phyloP scores from a whole-genome alignment of 2,113 vertebrate species.

The Bubo bubo region DNA sequence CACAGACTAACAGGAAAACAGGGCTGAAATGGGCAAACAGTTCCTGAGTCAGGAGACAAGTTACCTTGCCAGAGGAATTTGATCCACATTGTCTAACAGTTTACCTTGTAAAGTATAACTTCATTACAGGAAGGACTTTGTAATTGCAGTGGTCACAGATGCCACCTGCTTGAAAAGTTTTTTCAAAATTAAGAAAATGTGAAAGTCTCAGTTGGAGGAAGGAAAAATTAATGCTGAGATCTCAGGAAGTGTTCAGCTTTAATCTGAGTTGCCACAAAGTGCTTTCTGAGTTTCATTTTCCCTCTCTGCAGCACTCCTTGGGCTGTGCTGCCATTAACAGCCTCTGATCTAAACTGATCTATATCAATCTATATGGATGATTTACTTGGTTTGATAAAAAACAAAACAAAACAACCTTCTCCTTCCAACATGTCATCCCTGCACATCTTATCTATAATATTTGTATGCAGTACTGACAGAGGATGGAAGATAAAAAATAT shows the following conservation, averaged over 20 bases:
- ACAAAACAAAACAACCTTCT: neutral
- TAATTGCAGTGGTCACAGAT: neutral
- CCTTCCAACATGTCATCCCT: neutral
- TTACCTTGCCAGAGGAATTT: neutral
- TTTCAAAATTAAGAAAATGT: neutral
- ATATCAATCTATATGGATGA: neutral
- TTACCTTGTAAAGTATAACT: neutral
- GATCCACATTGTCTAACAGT: neutral
- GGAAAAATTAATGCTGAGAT: neutral
- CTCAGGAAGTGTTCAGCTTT: neutral
- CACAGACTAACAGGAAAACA: neutral
- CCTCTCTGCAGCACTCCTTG: neutral
- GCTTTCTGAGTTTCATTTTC: neutral
- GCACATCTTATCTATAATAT: neutral
- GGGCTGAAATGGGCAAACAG: neutral
- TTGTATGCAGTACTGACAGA: neutral
- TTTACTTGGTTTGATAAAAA: neutral
- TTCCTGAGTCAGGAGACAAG: neutral
- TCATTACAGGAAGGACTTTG: neutral
- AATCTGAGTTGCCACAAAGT: neutral
- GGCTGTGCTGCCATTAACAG: neutral
- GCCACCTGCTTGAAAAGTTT: neutral
- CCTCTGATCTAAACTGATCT: neutral
- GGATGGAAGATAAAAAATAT: neutral
- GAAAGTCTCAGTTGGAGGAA: neutral